Percentiles rank a stretch among this genome's conserved stretches.
These are phyloP conservation scores for Eremobia ochroleuca DNA, from an alignment of 2,888 invertebrate genomes.

Conservation along the genomic window DNA sequence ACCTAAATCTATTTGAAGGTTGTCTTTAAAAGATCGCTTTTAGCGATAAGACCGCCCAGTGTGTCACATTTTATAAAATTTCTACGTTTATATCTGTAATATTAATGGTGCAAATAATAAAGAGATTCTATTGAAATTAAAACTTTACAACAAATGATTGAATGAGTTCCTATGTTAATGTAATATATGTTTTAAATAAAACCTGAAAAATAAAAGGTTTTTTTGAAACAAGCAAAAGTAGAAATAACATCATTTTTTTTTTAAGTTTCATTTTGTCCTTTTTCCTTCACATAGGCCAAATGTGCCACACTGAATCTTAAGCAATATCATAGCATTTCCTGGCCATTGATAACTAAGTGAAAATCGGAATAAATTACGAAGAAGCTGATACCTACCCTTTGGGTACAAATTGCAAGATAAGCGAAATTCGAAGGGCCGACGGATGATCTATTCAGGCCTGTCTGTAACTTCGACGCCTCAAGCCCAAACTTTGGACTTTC, in stretches of 20 bases:
- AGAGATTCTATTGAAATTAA: background rate
- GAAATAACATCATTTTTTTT: background rate
- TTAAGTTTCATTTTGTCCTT: too few species aligned
- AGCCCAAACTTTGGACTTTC: conserved; percentile 45
- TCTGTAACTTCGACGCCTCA: conserved; percentile 45
- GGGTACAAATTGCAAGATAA: conserved; percentile 44
- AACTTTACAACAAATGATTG: background rate
- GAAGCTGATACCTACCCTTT: conserved; percentile 19
- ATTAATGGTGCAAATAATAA: too few species aligned
- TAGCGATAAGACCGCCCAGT: too few species aligned
- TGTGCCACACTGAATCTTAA: background rate
- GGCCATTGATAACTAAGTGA: conserved; percentile 4
- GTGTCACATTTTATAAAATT: too few species aligned
- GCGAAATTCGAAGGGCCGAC: conserved; percentile 33
- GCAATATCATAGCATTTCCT: background rate
- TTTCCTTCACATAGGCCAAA: background rate
- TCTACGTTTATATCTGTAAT: too few species aligned
- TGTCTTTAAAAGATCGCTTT: too few species aligned
- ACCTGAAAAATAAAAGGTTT: background rate
- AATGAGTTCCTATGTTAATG: background rate
- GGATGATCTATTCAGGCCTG: conserved; percentile 33
- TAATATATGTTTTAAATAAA: background rate
- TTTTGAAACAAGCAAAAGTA: background rate
- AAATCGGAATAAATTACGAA: conserved; percentile 44
- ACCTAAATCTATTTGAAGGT: too few species aligned